These are phyloP conservation scores for Phyllopteryx taeniolatus DNA, from an alignment of 2,113 vertebrate species.

Conservation along the genomic window DNA sequence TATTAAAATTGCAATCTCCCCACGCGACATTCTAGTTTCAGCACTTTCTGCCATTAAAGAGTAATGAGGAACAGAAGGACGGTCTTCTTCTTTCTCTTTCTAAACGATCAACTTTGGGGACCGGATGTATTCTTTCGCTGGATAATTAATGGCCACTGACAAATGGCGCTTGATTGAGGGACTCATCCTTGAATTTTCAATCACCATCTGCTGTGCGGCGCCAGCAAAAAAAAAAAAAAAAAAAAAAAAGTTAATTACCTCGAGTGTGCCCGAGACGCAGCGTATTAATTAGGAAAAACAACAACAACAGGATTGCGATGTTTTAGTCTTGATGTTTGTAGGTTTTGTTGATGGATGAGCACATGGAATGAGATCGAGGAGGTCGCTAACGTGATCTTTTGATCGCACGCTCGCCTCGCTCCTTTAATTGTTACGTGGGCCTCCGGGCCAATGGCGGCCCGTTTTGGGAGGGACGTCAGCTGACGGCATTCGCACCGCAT, in stretches of 20 bases:
- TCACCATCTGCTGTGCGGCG: constrained; percentile 78
- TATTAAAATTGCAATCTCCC: constrained; percentile 67
- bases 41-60: constrained; percentile 72
- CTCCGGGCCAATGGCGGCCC: constrained; percentile 45
- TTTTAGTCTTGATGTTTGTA: constrained; percentile 38
- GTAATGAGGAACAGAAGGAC: constrained; percentile 80
- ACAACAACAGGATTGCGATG: constrained; percentile 55
- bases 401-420: constrained; percentile 23
- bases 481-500: constrained; percentile 4
- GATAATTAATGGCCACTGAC: constrained; percentile 81
- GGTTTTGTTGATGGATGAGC: constrained; percentile 44
- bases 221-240: constrained; percentile 50
- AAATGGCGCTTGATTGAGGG: constrained; percentile 79
- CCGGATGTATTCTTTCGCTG: constrained; percentile 71
- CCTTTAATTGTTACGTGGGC: constrained; percentile 41
- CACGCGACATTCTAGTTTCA: constrained; percentile 62
- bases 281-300: constrained; percentile 73
- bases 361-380: constrained; percentile 14
- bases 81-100: constrained; percentile 64
- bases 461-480: constrained; percentile 53
- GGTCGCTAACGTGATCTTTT: constrained; percentile 45
- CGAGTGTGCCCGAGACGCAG: constrained; percentile 72
- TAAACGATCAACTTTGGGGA: constrained; percentile 77
- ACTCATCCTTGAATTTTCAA: constrained; percentile 78
- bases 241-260: constrained; percentile 76